Evolutionary conservation across 1,140 invertebrate genomes (phyloP).

Genomic region (Alviniconcha marisindica): DNA sequence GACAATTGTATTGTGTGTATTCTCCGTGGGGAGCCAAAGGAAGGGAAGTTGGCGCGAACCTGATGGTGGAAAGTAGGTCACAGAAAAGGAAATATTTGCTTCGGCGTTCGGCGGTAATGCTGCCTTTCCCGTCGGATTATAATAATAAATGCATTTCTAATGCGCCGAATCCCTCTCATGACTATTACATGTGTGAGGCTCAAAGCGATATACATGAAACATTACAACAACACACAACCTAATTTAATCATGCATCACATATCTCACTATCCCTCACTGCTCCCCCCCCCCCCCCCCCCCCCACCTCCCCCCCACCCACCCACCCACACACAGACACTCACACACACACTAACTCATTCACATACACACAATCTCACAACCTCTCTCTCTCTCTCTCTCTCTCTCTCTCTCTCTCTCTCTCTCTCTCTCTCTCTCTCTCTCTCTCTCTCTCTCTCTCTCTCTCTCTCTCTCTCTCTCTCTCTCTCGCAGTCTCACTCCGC

Average conservation of each 20-base stretch:
- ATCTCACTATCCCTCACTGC: not conserved
- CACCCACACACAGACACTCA: not conserved
- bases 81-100: too few species aligned
- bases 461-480: conserved; percentile 23
- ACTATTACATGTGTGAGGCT: too few species aligned
- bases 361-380: not conserved
- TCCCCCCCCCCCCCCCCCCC: not conserved
- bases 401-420: not conserved
- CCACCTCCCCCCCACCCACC: not conserved
- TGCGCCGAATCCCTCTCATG: too few species aligned
- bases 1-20: too few species aligned
- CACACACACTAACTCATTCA: not conserved
- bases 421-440: not conserved
- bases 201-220: too few species aligned
- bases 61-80: too few species aligned
- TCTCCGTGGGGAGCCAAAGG: too few species aligned
- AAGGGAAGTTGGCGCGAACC: too few species aligned
- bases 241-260: not conserved
- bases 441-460: not conserved
- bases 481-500: not conserved
- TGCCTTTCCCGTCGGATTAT: too few species aligned
- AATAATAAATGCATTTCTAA: too few species aligned
- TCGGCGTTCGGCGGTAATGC: too few species aligned
- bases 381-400: not conserved
- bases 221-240: too few species aligned